Evolutionary conservation across 2,888 invertebrate species (phyloP).

Genomic region (Coenonympha glycerion): DNA sequence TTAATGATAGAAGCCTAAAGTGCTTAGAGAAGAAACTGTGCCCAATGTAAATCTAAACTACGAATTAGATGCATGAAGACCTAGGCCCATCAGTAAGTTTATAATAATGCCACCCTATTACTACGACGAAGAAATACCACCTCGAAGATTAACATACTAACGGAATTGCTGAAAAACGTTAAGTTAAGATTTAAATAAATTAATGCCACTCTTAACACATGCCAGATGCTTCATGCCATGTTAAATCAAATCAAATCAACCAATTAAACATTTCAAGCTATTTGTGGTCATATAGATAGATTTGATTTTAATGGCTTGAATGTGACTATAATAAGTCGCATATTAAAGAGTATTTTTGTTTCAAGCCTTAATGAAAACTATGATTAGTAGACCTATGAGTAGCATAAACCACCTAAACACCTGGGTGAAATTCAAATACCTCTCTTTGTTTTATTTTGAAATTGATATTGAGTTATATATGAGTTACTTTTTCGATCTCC

Average conservation of each 20-base stretch:
- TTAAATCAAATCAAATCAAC: no score
- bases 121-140: background rate
- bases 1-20: background rate
- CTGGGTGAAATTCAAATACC: constrained; percentile 8
- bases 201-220: no score
- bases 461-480: background rate
- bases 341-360: no score
- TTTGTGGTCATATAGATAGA: no score
- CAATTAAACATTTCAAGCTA: no score
- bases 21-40: background rate
- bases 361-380: background rate
- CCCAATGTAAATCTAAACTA: background rate
- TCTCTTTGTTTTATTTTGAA: no score
- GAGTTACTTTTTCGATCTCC: background rate
- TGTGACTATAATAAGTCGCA: background rate
- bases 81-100: background rate
- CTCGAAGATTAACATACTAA: no score
- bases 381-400: constrained; percentile 7
- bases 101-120: background rate
- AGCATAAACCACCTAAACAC: constrained; percentile 4
- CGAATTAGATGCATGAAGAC: background rate
- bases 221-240: no score
- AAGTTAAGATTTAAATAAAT: no score
- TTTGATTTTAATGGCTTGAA: no score
- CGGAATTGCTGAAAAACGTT: no score